Evolutionary conservation across 2,797 vertebrate genomes (phyloP).

Genomic region (Neomorphus geoffroyi): DNA sequence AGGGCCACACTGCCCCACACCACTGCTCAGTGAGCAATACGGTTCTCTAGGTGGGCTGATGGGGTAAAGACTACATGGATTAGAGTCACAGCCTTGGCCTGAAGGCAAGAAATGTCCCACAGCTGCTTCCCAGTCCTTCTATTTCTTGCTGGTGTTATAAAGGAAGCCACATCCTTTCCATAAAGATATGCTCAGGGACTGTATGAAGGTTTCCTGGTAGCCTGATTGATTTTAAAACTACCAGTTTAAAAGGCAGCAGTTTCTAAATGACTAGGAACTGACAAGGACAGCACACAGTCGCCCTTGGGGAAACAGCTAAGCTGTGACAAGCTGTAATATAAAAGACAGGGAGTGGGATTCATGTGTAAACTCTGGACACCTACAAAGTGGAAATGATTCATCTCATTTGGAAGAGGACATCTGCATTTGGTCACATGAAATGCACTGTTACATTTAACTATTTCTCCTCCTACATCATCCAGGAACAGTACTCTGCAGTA

Average conservation of each 20-base stretch:
- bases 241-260: not conserved
- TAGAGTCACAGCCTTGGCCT: not conserved
- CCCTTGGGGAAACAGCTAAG: not conserved
- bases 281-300: not conserved
- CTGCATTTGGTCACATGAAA: not conserved
- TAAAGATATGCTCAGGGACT: not conserved
- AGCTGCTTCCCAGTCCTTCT: not conserved
- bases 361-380: constrained; percentile 24
- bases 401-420: constrained; percentile 36
- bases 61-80: not conserved
- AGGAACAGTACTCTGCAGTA: not conserved
- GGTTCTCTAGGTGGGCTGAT: not conserved
- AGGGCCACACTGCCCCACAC: not conserved
- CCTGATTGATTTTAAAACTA: not conserved
- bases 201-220: not conserved
- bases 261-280: not conserved
- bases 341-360: constrained; percentile 17
- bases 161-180: not conserved
- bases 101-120: not conserved
- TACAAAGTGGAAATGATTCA: constrained; percentile 32
- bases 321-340: not conserved
- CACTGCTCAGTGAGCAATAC: not conserved
- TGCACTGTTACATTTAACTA: not conserved
- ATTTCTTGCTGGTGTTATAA: rapidly evolving
- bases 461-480: constrained; percentile 1